Percentiles rank a stretch among this genome's conserved stretches.
These are phyloP conservation scores for Dynastes hyllus DNA, from an alignment of 2,888 invertebrate genomes.

Conservation along the genomic window DNA sequence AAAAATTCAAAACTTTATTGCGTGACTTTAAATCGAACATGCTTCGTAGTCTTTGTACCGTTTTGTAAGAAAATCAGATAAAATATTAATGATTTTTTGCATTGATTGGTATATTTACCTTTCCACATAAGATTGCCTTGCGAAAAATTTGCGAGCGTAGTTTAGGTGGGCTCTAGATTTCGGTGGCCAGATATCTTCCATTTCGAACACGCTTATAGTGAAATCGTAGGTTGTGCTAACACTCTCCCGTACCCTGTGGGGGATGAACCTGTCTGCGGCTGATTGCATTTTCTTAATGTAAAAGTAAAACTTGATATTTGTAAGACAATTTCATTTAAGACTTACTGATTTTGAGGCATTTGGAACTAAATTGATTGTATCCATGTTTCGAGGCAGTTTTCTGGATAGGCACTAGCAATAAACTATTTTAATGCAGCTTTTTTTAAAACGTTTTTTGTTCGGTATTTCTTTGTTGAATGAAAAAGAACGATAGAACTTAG, in stretches of 20 bases:
- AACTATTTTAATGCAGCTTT: too few species aligned
- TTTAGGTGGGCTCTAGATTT: constrained; percentile 13
- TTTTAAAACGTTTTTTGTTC: too few species aligned
- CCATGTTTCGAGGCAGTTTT: too few species aligned
- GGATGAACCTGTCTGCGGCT: constrained; percentile 41
- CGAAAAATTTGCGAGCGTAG: constrained; percentile 39
- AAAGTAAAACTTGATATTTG: too few species aligned
- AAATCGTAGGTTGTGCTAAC: constrained; percentile 31
- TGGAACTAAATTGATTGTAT: not conserved
- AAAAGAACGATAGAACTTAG: too few species aligned
- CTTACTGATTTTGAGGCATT: not conserved
- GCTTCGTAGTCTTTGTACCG: constrained; percentile 20
- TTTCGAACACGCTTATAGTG: constrained; percentile 12
- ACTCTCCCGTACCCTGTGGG: constrained; percentile 36
- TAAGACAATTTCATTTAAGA: not conserved
- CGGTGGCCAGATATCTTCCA: constrained; percentile 16
- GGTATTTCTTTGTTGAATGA: too few species aligned
- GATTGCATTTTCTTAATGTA: not conserved
- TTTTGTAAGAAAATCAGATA: too few species aligned
- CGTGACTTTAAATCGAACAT: not conserved
- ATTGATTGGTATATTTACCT: constrained; percentile 18
- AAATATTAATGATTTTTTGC: not conserved
- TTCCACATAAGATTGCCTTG: constrained; percentile 28
- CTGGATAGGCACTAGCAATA: too few species aligned
- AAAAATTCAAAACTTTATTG: constrained; percentile 42